Conservation (phyloP, 2,113 vertebrate species). For the Aphelocoma coerulescens region DNA sequence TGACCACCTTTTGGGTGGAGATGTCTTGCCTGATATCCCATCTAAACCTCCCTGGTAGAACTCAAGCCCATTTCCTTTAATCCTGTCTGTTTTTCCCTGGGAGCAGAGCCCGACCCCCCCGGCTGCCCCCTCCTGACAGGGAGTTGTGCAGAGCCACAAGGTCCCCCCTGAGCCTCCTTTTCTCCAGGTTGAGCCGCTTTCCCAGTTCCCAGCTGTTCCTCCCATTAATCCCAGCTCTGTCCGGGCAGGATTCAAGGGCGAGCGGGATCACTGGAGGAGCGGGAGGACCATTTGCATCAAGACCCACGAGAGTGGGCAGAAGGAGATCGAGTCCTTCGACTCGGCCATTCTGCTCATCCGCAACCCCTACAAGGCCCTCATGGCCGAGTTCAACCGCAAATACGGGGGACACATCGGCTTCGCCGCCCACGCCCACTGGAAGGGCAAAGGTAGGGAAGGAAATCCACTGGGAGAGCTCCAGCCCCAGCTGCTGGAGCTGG, state of each 20-base stretch:
- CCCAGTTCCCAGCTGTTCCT: background rate
- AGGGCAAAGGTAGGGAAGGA: slow-evolving; percentile 84
- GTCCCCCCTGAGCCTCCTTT: background rate
- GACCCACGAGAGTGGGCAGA: slow-evolving; percentile 93
- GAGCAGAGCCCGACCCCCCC: rapidly evolving
- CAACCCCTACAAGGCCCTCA: slow-evolving; percentile 96
- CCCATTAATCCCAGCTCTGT: background rate
- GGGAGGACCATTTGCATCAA: slow-evolving; percentile 94
- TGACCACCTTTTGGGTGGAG: background rate
- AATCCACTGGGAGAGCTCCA: background rate
- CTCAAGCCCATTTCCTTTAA: background rate
- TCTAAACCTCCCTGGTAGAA: rapidly evolving
- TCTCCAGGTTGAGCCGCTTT: background rate
- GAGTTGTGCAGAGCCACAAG: rapidly evolving
- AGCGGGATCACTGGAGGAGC: slow-evolving; percentile 93
- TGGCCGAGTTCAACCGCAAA: slow-evolving; percentile 98
- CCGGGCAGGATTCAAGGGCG: slow-evolving; percentile 89
- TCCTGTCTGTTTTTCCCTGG: background rate
- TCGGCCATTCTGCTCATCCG: slow-evolving; percentile 89
- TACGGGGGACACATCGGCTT: slow-evolving; percentile 96
- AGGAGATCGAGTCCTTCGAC: slow-evolving; percentile 93
- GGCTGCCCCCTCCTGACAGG: background rate
- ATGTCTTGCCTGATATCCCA: background rate
- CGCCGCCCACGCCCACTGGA: slow-evolving; percentile 93
- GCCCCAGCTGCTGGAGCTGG: rapidly evolving